phyloP scores from a whole-genome alignment of 53 echinoderm and acorn worm genomes.

The Stichopus horrens region DNA sequence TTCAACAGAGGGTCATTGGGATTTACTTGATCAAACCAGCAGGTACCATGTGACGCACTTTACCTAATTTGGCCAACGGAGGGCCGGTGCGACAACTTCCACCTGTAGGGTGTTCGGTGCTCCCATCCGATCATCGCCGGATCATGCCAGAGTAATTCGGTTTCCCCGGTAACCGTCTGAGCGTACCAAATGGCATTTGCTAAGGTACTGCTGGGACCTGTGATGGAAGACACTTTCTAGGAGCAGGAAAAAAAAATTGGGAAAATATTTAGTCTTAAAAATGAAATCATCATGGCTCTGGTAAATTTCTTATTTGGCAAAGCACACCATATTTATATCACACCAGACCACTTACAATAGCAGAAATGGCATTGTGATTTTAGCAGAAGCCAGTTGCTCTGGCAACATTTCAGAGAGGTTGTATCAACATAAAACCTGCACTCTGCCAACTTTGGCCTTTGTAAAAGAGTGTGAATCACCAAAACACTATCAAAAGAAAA shows the following conservation, averaged over 20 bases:
- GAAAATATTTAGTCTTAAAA: too few species aligned
- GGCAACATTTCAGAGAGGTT: too few species aligned
- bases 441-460: too few species aligned
- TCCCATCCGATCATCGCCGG: slow-evolving; percentile 89
- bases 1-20: too few species aligned
- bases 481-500: too few species aligned
- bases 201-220: slow-evolving; percentile 56
- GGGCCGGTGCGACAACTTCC: slow-evolving; percentile 66
- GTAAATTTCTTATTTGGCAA: not conserved
- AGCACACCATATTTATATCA: too few species aligned
- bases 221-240: slow-evolving; percentile 52
- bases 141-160: slow-evolving; percentile 91
- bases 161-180: slow-evolving; percentile 68
- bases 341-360: too few species aligned
- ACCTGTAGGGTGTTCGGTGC: slow-evolving; percentile 63
- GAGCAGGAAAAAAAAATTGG: not conserved
- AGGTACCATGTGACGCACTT: not conserved
- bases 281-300: not conserved
- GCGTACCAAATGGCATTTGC: slow-evolving; percentile 88
- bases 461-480: too few species aligned
- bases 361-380: too few species aligned
- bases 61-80: slow-evolving; percentile 80
- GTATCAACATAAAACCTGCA: too few species aligned
- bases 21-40: too few species aligned
- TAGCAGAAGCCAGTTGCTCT: too few species aligned